phyloP scores from a whole-genome alignment of 1,140 invertebrate genomes.

The Scylla paramamosain region DNA sequence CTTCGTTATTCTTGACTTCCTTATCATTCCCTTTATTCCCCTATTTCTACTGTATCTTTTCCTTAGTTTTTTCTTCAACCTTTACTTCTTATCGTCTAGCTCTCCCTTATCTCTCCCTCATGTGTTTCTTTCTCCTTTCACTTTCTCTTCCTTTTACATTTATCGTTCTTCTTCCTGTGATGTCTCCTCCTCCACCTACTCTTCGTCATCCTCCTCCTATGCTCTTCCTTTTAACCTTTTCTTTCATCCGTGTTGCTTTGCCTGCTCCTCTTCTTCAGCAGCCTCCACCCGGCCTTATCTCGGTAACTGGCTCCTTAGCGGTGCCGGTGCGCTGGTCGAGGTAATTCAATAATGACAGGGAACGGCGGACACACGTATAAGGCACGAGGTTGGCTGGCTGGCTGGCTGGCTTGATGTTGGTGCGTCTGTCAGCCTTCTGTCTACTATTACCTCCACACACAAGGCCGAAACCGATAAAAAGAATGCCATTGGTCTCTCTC shows the following conservation, averaged over 20 bases:
- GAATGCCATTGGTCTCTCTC: not conserved
- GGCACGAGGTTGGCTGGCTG: not conserved
- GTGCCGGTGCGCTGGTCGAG: not conserved
- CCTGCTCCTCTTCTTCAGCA: not conserved
- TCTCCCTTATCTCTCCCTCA: not conserved
- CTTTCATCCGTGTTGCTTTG: not conserved
- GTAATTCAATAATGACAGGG: slow-evolving; percentile 23
- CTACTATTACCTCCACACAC: not conserved
- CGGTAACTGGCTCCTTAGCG: not conserved
- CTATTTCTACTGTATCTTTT: not conserved
- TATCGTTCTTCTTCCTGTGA: not conserved
- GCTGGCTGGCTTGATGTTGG: not conserved
- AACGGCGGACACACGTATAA: not conserved
- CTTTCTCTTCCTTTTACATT: not conserved
- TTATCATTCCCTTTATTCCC: not conserved
- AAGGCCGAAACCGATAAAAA: not conserved
- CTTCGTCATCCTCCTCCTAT: not conserved
- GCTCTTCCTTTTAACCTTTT: not conserved
- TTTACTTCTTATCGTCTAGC: too few relatives aligned
- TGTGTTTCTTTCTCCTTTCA: not conserved
- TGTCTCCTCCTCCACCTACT: not conserved
- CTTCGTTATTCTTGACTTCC: not conserved
- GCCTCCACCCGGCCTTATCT: not conserved
- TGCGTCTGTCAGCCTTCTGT: not conserved
- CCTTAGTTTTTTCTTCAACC: too few relatives aligned